Conservation (phyloP, 2,888 invertebrate genomes). For the Morpho achilles region DNA sequence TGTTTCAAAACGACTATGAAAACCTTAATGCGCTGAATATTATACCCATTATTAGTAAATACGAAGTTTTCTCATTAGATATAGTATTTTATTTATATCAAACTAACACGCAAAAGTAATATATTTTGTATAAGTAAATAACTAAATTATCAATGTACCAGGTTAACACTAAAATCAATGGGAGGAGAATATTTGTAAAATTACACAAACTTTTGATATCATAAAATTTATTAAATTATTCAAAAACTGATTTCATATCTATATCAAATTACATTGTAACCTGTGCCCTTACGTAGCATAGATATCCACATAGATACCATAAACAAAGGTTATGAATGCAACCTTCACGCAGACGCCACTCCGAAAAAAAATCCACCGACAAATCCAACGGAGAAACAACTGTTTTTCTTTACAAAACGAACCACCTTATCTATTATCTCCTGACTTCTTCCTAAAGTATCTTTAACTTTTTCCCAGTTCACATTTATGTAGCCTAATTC, state of each 20-base stretch:
- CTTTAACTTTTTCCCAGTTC: constrained; percentile 91
- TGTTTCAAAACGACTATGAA: no score
- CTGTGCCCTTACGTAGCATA: background rate
- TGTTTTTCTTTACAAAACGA: constrained; percentile 81
- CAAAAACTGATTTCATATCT: background rate
- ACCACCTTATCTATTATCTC: constrained; percentile 85
- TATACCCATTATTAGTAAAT: no score
- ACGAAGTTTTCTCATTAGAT: no score
- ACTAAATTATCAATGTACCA: no score
- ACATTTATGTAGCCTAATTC: constrained; percentile 92
- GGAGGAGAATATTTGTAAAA: background rate
- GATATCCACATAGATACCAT: constrained; percentile 1
- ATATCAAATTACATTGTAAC: background rate
- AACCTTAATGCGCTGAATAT: no score
- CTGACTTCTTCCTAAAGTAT: constrained; percentile 85
- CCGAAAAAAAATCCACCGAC: constrained; percentile 92
- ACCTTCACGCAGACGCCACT: constrained; percentile 80
- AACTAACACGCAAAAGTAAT: no score
- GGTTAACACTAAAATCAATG: no score
- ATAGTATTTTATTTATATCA: no score
- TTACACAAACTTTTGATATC: background rate
- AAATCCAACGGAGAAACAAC: constrained; percentile 87
- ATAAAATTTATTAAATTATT: constrained; percentile 1
- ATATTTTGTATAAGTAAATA: no score
- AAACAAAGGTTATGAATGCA: background rate